Base-by-base conservation (phyloP, 2,113 vertebrate species). In the Channa maculata region DNA sequence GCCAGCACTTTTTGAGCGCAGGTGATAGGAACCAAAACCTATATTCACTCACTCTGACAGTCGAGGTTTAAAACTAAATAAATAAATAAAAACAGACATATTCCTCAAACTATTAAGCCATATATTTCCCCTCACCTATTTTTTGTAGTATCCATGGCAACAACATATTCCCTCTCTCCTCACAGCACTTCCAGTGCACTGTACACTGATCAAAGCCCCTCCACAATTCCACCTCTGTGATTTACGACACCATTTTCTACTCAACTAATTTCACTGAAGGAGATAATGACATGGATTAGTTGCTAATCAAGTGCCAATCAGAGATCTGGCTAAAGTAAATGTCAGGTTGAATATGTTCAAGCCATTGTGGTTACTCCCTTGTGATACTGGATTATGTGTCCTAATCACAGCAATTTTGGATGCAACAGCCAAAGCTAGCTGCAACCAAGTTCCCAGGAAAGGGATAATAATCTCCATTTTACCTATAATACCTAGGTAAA, bases 221-320 rank as follows among this genome's bases (percentile, higher is more conserved):
- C 92, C 88, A 90, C 73, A 60, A 78, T 76, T 72, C 86, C 84
- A 82, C 88, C 88, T 84, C 85, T 83, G 77, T 95, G 93, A 96
- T 96, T 96, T 96, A 96, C 92, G 92, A 92, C 94, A 94, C 93
- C 95, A 96, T 96, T 97, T 96, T 95, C 95, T 94, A 94, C 92
- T 91, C 95, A 94, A 94, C 94, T 96, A 96, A 96, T 97, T 97
- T 95, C 91, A 95, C 95, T 95, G 90, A 94, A 95, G 94, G 95
- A 96, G 95, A 95, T 96, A 97, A 97, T 97, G 95, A 96, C 94
- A 95, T 84, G 93, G 96, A 96, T 95, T 95, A 95, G 95, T 94
- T 92, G 91, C 93, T 97, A 97, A 97, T 98, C 96, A 98, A 95
- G 94, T 98, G 96, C 95, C 97, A 98, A 95, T 98, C 96, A 96